A percentile compares a stretch with the other conserved stretches of the same genome.
phyloP scores from a whole-genome alignment of 2,797 vertebrate genomes.

The Pyrocephalus nanus region DNA sequence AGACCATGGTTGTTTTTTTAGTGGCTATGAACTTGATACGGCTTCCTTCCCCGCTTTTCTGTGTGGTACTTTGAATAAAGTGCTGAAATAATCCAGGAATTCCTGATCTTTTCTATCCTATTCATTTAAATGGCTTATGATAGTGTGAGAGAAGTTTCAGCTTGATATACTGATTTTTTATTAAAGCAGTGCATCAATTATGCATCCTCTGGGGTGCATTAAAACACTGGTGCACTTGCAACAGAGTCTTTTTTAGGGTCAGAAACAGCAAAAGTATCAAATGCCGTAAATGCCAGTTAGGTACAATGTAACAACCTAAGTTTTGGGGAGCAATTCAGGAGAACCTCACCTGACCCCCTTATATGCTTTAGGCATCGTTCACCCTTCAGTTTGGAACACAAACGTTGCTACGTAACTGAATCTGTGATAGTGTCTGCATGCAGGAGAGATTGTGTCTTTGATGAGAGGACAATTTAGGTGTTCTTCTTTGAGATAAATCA shows the following conservation, averaged over 20 bases:
- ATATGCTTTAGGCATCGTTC: neutral
- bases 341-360: neutral
- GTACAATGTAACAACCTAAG: too few species aligned
- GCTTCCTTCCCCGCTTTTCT: neutral
- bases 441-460: neutral
- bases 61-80: neutral
- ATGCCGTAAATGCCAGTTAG: neutral
- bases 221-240: neutral
- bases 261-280: neutral
- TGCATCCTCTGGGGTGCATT: neutral
- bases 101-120: neutral
- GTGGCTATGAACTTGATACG: neutral
- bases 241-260: neutral
- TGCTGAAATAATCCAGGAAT: neutral
- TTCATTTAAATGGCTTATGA: neutral
- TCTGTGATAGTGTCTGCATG: neutral
- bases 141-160: neutral
- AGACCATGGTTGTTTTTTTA: neutral
- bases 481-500: neutral
- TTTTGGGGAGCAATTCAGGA: neutral
- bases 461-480: neutral
- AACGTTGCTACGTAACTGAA: neutral
- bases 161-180: neutral
- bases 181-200: neutral
- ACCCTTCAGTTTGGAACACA: neutral